Percentiles rank a stretch among this genome's conserved stretches.
Evolutionary conservation across 2,888 invertebrate genomes (phyloP).

Genomic region (Archips xylosteana): DNA sequence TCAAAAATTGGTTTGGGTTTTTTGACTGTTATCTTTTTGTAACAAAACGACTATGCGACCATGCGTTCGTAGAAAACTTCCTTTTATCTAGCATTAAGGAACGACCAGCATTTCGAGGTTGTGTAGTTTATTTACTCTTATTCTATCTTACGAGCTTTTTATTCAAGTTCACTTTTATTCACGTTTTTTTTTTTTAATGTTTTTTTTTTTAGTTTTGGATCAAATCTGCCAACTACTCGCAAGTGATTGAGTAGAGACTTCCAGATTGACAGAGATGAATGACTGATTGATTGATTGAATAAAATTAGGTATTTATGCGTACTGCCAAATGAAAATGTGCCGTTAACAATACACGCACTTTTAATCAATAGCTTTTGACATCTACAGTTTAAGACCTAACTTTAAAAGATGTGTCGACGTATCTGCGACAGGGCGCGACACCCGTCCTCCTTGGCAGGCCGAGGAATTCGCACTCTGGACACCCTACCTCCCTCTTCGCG

Average conservation of each 20-base stretch:
- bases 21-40: conserved; percentile 34
- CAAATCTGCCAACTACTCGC: background rate
- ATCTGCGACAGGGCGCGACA: conserved; percentile 50
- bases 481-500: conserved; percentile 37
- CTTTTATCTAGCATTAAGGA: conserved; percentile 9
- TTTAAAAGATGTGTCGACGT: conserved; percentile 48
- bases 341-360: background rate
- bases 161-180: background rate
- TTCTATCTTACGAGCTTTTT: background rate
- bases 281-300: background rate
- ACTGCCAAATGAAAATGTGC: background rate
- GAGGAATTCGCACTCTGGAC: conserved; percentile 61
- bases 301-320: background rate
- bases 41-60: conserved; percentile 11
- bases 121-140: background rate
- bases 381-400: conserved; percentile 7
- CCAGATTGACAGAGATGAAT: too few relatives aligned
- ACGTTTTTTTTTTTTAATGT: too few relatives aligned
- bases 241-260: background rate
- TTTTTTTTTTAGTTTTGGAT: background rate
- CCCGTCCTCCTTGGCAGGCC: conserved; percentile 62
- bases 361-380: background rate
- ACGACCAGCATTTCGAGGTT: background rate
- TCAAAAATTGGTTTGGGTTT: conserved; percentile 30
- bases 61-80: conserved; percentile 34